Percentiles rank a stretch among this genome's conserved stretches.
Conservation (phyloP, 2,888 invertebrate genomes). For the Caenorhabditis uteleia region DNA sequence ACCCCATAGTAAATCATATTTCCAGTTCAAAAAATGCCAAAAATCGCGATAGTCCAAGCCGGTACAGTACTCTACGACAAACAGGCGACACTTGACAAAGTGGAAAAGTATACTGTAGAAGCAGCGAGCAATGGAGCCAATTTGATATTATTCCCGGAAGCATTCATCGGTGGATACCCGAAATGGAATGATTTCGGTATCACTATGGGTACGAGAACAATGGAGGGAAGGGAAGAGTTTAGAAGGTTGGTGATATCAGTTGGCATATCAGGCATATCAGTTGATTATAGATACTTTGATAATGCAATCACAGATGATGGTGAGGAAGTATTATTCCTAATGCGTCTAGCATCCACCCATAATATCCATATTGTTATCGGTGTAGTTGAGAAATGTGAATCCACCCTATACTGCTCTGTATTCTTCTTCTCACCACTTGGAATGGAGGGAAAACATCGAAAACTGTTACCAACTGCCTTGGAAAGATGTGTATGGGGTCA, state of each 20-base stretch:
- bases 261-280: not conserved
- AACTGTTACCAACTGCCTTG: constrained; percentile 62
- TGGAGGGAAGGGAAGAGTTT: constrained; percentile 62
- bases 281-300: constrained; percentile 50
- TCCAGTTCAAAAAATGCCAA: constrained; percentile 36
- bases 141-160: constrained; percentile 63
- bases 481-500: constrained; percentile 64
- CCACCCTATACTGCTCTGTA: constrained; percentile 64
- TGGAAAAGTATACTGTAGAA: constrained; percentile 39
- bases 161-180: constrained; percentile 64
- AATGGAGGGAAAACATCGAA: constrained; percentile 59
- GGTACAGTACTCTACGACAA: constrained; percentile 61
- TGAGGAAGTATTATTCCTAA: constrained; percentile 40
- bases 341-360: constrained; percentile 26
- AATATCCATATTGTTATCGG: constrained; percentile 58
- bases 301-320: constrained; percentile 55
- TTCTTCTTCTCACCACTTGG: constrained; percentile 61
- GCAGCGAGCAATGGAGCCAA: constrained; percentile 52
- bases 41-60: constrained; percentile 58
- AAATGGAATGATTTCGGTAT: constrained; percentile 64
- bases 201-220: constrained; percentile 53
- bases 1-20: too few relatives aligned
- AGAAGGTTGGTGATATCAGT: constrained; percentile 12
- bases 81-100: constrained; percentile 41
- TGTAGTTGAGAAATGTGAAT: constrained; percentile 58